Percentiles rank a stretch among this genome's conserved stretches.
Conservation (phyloP, 2,113 vertebrate genomes). For the Lanius ludovicianus region DNA sequence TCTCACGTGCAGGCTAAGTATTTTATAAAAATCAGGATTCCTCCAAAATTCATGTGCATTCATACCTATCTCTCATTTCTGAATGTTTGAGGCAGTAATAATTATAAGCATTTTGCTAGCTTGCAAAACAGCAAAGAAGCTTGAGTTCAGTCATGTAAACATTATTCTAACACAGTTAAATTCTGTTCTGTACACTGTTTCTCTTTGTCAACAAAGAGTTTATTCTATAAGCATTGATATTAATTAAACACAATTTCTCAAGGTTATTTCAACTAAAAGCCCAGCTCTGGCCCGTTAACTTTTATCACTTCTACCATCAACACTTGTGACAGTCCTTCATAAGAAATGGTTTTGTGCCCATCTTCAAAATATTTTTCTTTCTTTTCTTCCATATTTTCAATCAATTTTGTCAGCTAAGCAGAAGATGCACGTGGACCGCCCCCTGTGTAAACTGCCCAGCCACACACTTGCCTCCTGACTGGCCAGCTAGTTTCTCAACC, state of each 20-base stretch:
- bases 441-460: background rate
- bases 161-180: background rate
- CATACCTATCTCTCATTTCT: background rate
- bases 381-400: background rate
- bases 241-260: background rate
- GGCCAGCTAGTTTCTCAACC: background rate
- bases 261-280: background rate
- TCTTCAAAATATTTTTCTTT: background rate
- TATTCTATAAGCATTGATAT: background rate
- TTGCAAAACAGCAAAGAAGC: background rate
- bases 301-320: background rate
- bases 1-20: background rate
- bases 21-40: background rate
- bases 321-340: fast-evolving
- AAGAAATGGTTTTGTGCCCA: background rate
- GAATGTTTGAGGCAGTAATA: background rate
- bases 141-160: background rate
- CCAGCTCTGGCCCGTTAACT: background rate
- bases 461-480: background rate
- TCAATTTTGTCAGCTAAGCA: background rate
- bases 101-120: background rate
- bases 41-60: background rate
- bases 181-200: background rate
- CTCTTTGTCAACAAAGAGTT: background rate
- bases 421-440: background rate